Base-by-base conservation (phyloP, 1,140 invertebrate species). In the Trichonephila clavipes region DNA sequence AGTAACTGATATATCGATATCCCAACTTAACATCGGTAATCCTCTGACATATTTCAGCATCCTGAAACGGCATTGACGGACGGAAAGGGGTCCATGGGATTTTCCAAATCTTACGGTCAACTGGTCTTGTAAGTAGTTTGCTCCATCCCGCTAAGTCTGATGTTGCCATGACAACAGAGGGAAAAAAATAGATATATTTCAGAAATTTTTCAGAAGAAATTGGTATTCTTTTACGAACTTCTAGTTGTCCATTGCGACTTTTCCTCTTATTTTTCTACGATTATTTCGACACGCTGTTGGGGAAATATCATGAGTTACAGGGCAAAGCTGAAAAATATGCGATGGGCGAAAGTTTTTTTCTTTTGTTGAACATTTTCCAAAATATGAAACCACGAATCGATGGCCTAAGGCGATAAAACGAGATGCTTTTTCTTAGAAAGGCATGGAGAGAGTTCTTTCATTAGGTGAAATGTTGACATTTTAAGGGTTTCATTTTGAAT, bases 11-110 rank as follows among this genome's bases (percentile, higher is more conserved):
- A 40, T 28, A 6, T 10, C 34, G 72, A 77, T 77, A 40, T 34
- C 72, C 28, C 34, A 77, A 77, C 28, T 77, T 77, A 77, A 77
- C 72, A 77, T 40, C 72, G 24, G 28, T 77, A 77, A 77, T 77
- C 72, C 72, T 77, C 34, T 34, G 34, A 19, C 72, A 77, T 77
- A 77, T 77, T 77, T 77, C 72, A 77, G 24, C 34, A n/a, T 24
- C 34, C 72, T 40, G 18, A 34, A 77, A 77, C 18, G 34, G 72
- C 24, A 77, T 19, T 69, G 66, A 69, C 24, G 72, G 72, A 77
- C 72, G 16, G 62, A 77, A 34, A 40, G 28, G 28, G 16, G 24
- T 77, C 18, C 34, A 77, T 40, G 72, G 72, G 72, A 77, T 77
- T 77, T 77, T 77, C 72, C 34, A 34, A 14, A 34, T 24, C 28